A percentile compares a stretch with the other conserved stretches of the same genome.
These are phyloP conservation scores for Stichopus chloronotus DNA, from an alignment of 35 echinoderm and acorn worm genomes.

Conservation along the genomic window DNA sequence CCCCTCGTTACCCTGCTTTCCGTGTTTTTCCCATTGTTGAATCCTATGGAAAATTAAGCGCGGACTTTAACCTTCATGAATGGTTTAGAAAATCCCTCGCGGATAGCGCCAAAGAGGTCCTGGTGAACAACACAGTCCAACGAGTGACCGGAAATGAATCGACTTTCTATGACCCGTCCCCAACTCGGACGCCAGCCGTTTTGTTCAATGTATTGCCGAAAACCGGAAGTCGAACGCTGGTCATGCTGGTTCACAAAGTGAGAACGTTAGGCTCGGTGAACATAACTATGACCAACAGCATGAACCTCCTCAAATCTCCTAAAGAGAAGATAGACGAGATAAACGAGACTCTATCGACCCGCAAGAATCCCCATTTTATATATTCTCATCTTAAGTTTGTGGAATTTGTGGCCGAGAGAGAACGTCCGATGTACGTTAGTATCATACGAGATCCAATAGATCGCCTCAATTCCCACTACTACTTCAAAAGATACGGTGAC, in stretches of 20 bases:
- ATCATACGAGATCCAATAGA: slow-evolving; percentile 46
- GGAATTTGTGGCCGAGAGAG: not conserved
- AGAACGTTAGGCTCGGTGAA: not conserved
- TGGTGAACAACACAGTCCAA: not conserved
- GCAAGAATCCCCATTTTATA: not conserved
- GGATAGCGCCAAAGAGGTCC: not conserved
- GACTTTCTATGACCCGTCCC: not conserved
- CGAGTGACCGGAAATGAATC: not conserved
- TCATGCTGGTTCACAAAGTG: not conserved
- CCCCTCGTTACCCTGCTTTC: not conserved
- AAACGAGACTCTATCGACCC: not conserved
- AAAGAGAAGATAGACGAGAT: not conserved
- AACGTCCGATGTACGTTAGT: slow-evolving; percentile 34
- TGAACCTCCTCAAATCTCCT: not conserved
- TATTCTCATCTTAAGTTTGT: slow-evolving; percentile 40
- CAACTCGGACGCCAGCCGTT: not conserved
- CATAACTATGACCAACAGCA: not conserved
- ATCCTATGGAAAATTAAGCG: not conserved
- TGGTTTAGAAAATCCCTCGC: not conserved
- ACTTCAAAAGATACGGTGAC: slow-evolving; percentile 42
- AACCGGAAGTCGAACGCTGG: slow-evolving; percentile 5
- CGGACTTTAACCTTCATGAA: not conserved
- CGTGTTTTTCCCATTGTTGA: not conserved
- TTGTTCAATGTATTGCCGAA: slow-evolving; percentile 8
- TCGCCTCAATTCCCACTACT: slow-evolving; percentile 17